Evolutionary conservation across 2,888 invertebrate species (phyloP).

Genomic region (Drosophila atripex): DNA sequence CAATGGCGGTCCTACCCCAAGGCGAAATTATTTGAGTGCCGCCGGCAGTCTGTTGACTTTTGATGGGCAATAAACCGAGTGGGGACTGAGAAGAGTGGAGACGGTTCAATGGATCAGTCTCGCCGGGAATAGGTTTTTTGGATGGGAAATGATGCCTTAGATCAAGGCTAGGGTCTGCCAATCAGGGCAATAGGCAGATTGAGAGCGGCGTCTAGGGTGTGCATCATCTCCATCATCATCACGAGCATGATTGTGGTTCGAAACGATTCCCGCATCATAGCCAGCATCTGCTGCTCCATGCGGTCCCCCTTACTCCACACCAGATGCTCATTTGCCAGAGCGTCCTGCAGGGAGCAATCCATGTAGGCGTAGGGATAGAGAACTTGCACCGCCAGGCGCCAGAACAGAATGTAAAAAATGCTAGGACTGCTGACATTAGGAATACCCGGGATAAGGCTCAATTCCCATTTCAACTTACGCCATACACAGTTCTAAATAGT

Average conservation of each 20-base stretch:
- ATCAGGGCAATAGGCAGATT: constrained; percentile 3
- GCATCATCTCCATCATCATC: constrained; percentile 24
- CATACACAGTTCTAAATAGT: constrained; percentile 1
- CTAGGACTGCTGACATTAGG: constrained; percentile 19
- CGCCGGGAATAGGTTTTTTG: neutral
- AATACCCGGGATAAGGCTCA: neutral
- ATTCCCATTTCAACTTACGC: constrained; percentile 5
- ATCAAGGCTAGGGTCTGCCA: neutral
- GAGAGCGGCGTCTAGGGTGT: constrained; percentile 1
- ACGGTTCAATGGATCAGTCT: neutral
- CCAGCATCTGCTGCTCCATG: neutral
- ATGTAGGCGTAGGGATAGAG: constrained; percentile 41
- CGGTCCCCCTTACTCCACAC: constrained; percentile 26
- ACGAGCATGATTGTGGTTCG: constrained; percentile 13
- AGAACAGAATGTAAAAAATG: constrained; percentile 30
- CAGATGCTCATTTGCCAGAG: constrained; percentile 32
- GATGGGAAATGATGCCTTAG: neutral
- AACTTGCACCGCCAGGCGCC: constrained; percentile 40
- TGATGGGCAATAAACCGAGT: constrained; percentile 36
- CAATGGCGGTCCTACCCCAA: constrained; percentile 69
- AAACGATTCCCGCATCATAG: constrained; percentile 4
- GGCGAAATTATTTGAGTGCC: constrained; percentile 48
- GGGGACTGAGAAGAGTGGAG: neutral
- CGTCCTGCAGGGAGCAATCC: constrained; percentile 30
- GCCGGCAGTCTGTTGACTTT: constrained; percentile 26